Evolutionary conservation across 1,140 invertebrate genomes (phyloP), one percentile per base, ranked within the genome.

Genomic region (Rhysida immarginata): DNA sequence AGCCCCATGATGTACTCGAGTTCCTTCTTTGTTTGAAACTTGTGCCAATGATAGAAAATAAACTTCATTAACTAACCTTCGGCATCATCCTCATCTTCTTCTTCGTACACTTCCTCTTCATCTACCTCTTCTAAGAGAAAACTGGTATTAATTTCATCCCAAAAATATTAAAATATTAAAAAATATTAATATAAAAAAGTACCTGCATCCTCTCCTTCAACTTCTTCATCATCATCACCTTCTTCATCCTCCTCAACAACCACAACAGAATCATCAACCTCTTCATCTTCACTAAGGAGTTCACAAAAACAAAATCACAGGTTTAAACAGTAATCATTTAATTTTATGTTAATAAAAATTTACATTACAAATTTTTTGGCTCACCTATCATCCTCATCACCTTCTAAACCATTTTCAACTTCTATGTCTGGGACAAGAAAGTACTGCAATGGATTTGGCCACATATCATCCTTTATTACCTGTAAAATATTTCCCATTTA

Each of bases 391-490:
- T 78, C 75, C 20, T 71, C 73, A 46, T 74, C 73, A 20, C 73
- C 77, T 26, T 78, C 77, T 16, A 77, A 70, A 11, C 75, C 77
- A 65, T 79, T 79, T 65, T 83, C 81, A 51, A 81, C 77, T 55
- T 84, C 82, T 64, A 83, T 80, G 68, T 85, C 84, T 59, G 84
- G 82, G 58, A 86, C 83, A 60, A 92, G 69, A 70, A 85, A 90
- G 75, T 90, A 91, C 72, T 89, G 87, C 56, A 93, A 75, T 55
- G 88, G 88, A 75, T 93, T 93, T 46, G 85, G 83, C 87, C 87
- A 93, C 67, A 93, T 80, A 66, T 91, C 87, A 68, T 91, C 88
- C 71, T 91, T 91, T 62, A 81, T 79, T 8, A 81, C 66, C 70
- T 71, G n/a, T n/a, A n/a, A n/a, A n/a, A n/a, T n/a, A n/a, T n/a